These are phyloP conservation scores for Entosphenus tridentatus DNA, from an alignment of 2,113 vertebrate species.

Conservation along the genomic window DNA sequence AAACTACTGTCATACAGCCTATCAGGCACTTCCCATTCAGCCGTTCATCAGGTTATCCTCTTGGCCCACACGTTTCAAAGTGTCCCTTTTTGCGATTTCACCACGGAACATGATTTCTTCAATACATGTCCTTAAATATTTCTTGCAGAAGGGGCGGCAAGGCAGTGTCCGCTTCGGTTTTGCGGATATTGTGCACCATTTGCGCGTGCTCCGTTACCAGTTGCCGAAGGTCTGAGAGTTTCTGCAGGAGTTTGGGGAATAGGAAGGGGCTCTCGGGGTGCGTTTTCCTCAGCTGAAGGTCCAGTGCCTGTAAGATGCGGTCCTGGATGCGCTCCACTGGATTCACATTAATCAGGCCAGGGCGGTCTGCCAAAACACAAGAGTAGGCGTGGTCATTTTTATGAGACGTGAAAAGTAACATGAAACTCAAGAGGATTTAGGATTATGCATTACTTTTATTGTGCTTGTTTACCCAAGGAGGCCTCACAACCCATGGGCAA, in stretches of 20 bases:
- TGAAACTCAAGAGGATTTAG: too few species aligned
- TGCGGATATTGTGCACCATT: conserved; percentile 94
- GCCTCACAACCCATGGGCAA: too few species aligned
- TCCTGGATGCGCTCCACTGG: conserved; percentile 95
- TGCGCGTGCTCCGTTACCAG: conserved; percentile 83
- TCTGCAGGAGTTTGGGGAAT: conserved; percentile 97
- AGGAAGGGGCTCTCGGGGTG: conserved; percentile 78
- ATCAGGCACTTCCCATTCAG: too few species aligned
- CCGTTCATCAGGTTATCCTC: too few species aligned
- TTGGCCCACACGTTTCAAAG: too few species aligned
- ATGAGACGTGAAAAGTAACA: too few species aligned
- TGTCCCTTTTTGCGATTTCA: too few species aligned
- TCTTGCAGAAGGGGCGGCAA: conserved; percentile 89
- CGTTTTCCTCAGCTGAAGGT: conserved; percentile 72
- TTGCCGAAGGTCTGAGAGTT: conserved; percentile 94
- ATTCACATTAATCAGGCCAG: conserved; percentile 73
- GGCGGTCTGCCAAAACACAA: conserved; percentile 39
- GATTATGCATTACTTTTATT: too few species aligned
- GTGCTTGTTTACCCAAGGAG: too few species aligned
- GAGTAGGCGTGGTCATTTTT: too few species aligned
- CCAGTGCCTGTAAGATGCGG: conserved; percentile 63
- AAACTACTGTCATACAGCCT: too few species aligned
- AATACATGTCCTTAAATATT: conserved; percentile 99
- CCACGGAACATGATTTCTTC: conserved; percentile 8
- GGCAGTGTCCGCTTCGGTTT: conserved; percentile 75